Percentiles rank a stretch among this genome's conserved stretches.
These are phyloP conservation scores for Camponotus vicinus DNA, from an alignment of 1,140 invertebrate species.

Conservation along the genomic window DNA sequence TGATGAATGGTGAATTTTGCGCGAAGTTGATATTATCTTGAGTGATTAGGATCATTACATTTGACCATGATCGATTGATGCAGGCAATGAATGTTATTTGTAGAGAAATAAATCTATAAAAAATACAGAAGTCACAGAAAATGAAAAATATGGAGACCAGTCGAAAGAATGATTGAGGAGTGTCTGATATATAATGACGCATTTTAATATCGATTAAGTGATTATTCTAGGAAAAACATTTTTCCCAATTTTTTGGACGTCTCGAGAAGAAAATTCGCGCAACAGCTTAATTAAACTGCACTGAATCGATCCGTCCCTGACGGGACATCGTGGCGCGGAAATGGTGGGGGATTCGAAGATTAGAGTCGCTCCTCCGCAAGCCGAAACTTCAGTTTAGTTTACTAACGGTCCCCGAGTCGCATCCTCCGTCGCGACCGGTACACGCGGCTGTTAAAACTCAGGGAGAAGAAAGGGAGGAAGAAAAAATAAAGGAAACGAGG, in stretches of 20 bases:
- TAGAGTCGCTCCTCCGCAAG: constrained; percentile 76
- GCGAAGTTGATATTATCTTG: too few species aligned
- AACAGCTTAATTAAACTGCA: neutral
- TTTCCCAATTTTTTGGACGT: too few species aligned
- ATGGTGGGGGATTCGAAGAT: constrained; percentile 81
- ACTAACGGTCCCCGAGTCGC: constrained; percentile 55
- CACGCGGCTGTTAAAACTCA: neutral
- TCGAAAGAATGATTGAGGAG: too few species aligned
- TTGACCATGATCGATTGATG: neutral
- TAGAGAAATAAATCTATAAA: neutral
- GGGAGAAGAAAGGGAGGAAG: neutral
- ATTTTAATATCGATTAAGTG: neutral
- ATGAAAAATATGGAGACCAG: neutral
- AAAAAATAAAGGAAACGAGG: neutral
- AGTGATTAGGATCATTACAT: neutral
- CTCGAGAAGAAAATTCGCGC: neutral
- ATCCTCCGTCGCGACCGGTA: constrained; percentile 13
- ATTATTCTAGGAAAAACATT: too few species aligned
- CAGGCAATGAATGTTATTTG: neutral
- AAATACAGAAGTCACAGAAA: neutral
- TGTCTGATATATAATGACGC: neutral
- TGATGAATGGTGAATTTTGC: neutral
- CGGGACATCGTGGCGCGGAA: constrained; percentile 73
- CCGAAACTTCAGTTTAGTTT: constrained; percentile 72
- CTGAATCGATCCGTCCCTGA: constrained; percentile 59